Evolutionary conservation across 2,888 invertebrate species (phyloP), one percentile per base, ranked within the genome.

Genomic region (Artemia sinica): DNA sequence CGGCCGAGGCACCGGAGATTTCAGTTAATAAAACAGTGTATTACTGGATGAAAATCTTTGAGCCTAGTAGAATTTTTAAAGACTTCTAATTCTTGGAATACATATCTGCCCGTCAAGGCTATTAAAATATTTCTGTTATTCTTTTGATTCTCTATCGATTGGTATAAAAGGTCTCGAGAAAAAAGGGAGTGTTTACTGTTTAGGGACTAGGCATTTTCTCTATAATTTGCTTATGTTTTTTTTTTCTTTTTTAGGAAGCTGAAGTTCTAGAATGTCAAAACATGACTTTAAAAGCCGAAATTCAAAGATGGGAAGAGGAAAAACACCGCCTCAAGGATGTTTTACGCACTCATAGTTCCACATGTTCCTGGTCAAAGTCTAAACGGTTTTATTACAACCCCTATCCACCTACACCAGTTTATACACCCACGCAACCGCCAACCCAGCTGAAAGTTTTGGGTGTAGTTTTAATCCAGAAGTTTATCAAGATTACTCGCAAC

Each of bases 221-320:
- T n/a, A n/a, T n/a, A n/a, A n/a, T n/a, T 28, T 50, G 12, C 13
- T 63, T 48, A 50, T 11, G 14, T 14, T 13, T 68, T 69, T 8
- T 67, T 50, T 71, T 68, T 71, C 52, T 66, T 66, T 68, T 71
- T 68, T 73, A 79, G 78, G 91, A 92, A 80, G 89, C 91, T 68
- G 91, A 91, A 78, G 85, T 85, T 68, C 79, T 91, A 71, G 91
- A 91, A 77, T 85, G 84, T 69, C 90, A 90, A 79, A 91, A 91
- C 76, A 84, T 87, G 71, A 88, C 89, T 75, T 80, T 91, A 71
- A 91, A 91, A 78, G 83, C 83, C 72, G 89, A 91, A 78, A 86
- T 91, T 70, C 86, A 89, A 79, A 85, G 86, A 74, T 80, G 91
- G 75, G 88, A 90, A 79, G 85, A 84, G 69, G 87, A 91, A 76